phyloP scores from a whole-genome alignment of 2,888 invertebrate species.

The Phrixothrix hirtus region DNA sequence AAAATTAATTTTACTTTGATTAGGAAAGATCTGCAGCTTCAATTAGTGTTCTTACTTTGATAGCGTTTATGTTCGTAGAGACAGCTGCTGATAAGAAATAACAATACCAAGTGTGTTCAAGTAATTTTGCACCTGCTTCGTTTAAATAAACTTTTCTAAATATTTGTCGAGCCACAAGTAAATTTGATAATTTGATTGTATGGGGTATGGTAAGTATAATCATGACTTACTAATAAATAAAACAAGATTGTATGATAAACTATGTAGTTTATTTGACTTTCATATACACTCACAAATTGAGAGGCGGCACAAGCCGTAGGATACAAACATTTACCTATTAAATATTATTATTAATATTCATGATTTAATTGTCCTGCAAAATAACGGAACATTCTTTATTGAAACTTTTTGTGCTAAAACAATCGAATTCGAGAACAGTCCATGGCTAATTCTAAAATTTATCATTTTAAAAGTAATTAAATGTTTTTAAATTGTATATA shows the following conservation, averaged over 20 bases:
- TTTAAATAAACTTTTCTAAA: slow-evolving; percentile 1
- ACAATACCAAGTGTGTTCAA: slow-evolving; percentile 14
- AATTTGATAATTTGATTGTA: neutral
- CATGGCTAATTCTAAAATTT: slow-evolving; percentile 22
- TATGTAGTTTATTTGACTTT: slow-evolving; percentile 61
- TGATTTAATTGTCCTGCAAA: slow-evolving; percentile 48
- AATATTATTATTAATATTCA: slow-evolving; percentile 60
- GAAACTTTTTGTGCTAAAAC: slow-evolving; percentile 37
- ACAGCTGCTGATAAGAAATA: slow-evolving; percentile 25
- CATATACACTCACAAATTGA: slow-evolving; percentile 61
- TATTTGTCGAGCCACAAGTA: neutral
- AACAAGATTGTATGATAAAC: slow-evolving; percentile 54
- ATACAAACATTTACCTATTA: slow-evolving; percentile 60
- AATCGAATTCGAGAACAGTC: slow-evolving; percentile 32
- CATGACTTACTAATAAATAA: slow-evolving; percentile 17
- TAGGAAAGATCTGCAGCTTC: too few relatives aligned
- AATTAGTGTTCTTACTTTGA: slow-evolving; percentile 23
- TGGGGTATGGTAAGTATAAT: neutral
- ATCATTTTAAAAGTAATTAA: slow-evolving; percentile 13
- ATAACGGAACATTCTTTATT: slow-evolving; percentile 50
- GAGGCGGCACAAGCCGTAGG: slow-evolving; percentile 59
- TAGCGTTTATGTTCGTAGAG: slow-evolving; percentile 16
- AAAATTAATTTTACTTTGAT: too few relatives aligned
- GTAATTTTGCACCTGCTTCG: slow-evolving; percentile 14
- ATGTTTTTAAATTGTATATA: slow-evolving; percentile 21